Conservation (phyloP, 1,140 invertebrate species). For the Tribolium castaneum region DNA sequence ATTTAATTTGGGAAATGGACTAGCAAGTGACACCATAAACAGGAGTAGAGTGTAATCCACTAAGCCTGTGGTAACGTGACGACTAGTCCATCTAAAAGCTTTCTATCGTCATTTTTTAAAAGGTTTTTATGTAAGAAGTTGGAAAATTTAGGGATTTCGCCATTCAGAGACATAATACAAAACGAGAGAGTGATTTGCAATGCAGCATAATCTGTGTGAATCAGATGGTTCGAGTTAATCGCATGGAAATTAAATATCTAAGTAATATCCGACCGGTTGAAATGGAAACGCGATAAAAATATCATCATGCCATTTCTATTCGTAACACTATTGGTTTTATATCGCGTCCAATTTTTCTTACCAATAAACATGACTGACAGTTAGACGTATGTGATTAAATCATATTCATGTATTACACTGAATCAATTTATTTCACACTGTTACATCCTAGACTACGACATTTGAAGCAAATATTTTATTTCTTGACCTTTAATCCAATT, state of each 20-base stretch:
- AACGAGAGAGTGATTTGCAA: conserved; percentile 40
- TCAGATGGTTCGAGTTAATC: conserved; percentile 56
- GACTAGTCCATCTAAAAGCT: conserved; percentile 56
- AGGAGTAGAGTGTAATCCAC: conserved; percentile 9
- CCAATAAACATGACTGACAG: conserved; percentile 50
- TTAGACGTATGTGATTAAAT: conserved; percentile 46
- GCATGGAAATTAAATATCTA: conserved; percentile 58
- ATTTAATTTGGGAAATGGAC: conserved; percentile 61
- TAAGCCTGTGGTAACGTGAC: conserved; percentile 48
- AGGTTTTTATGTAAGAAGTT: conserved; percentile 38
- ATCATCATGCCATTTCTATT: conserved; percentile 52
- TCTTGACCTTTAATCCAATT: conserved; percentile 37
- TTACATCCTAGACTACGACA: neutral
- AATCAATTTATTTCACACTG: conserved; percentile 8
- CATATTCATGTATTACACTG: conserved; percentile 26
- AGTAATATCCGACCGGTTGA: conserved; percentile 56
- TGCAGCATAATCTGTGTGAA: conserved; percentile 45
- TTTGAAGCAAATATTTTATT: neutral
- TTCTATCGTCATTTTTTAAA: conserved; percentile 47
- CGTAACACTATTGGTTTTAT: conserved; percentile 45
- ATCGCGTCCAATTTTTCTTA: conserved; percentile 51
- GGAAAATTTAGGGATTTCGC: conserved; percentile 24
- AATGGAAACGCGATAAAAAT: conserved; percentile 57
- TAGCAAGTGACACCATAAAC: conserved; percentile 55
- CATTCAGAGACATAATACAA: conserved; percentile 33